Evolutionary conservation across 2,888 invertebrate genomes (phyloP).

Genomic region (Monopis laevigella): DNA sequence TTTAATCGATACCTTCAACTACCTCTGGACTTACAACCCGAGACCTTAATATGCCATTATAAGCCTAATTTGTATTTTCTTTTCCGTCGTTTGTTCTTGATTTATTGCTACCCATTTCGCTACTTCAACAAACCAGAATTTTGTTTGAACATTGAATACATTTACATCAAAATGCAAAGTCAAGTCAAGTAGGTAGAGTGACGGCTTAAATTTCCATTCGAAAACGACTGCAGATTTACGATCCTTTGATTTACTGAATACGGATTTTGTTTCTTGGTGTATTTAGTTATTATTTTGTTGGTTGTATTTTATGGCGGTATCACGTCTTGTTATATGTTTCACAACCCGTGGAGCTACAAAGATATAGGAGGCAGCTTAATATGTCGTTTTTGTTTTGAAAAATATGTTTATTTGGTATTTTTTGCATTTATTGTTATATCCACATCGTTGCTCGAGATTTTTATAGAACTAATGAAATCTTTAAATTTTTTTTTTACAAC

Average conservation of each 20-base stretch:
- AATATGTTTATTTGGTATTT: too few species aligned
- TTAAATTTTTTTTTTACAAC: too few species aligned
- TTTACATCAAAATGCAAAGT: background rate
- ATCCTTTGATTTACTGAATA: background rate
- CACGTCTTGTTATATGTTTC: background rate
- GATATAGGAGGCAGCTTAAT: too few species aligned
- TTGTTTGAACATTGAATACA: background rate
- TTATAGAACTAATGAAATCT: too few species aligned
- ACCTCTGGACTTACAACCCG: slow-evolving; percentile 1
- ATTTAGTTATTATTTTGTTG: slow-evolving; percentile 33
- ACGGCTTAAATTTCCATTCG: background rate
- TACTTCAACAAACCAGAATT: slow-evolving; percentile 2
- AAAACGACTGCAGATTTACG: background rate
- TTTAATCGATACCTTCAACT: background rate
- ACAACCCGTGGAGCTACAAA: too few species aligned
- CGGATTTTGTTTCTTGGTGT: slow-evolving; percentile 11
- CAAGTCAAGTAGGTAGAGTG: background rate
- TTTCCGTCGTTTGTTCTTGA: slow-evolving; percentile 62
- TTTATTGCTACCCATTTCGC: slow-evolving; percentile 45
- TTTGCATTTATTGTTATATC: too few species aligned
- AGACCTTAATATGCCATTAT: slow-evolving; percentile 43
- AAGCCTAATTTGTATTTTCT: slow-evolving; percentile 59
- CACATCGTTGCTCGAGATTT: too few species aligned
- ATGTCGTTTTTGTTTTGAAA: too few species aligned
- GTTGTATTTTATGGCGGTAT: slow-evolving; percentile 16